These are phyloP conservation scores for Sebastes nivosus DNA, from an alignment of 2,797 vertebrate species.

Conservation along the genomic window DNA sequence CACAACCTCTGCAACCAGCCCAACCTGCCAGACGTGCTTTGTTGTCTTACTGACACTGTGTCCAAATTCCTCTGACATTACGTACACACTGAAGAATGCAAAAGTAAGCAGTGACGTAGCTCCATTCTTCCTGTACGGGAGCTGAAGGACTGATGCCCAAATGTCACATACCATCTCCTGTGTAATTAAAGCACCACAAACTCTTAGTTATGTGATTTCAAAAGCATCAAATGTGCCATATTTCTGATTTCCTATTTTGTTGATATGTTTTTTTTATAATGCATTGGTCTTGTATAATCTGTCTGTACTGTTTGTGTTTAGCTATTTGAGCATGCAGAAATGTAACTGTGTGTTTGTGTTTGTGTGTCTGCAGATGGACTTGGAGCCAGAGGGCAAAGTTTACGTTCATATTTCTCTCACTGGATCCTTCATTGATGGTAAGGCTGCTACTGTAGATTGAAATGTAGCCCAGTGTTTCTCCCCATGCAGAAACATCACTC, in stretches of 20 bases:
- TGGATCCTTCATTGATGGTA: constrained; percentile 93
- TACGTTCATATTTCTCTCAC: constrained; percentile 89
- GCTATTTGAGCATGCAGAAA: neutral
- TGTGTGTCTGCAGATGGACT: constrained; percentile 87
- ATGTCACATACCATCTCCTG: neutral
- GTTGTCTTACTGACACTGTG: neutral
- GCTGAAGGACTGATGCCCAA: neutral
- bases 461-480: neutral
- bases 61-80: constrained; percentile 45
- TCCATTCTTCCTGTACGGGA: neutral
- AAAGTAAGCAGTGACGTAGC: constrained; percentile 4
- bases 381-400: constrained; percentile 97
- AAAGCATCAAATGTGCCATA: neutral
- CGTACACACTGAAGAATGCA: constrained; percentile 24
- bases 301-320: neutral
- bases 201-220: neutral
- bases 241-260: neutral
- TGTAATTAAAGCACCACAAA: neutral
- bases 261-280: neutral
- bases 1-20: neutral
- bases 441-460: constrained; percentile 43
- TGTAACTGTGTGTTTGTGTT: constrained; percentile 15
- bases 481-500: neutral
- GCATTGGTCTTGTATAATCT: neutral
- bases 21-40: constrained; percentile 55